phyloP scores from a whole-genome alignment of 2,113 vertebrate species.

The Phyllopteryx taeniolatus region DNA sequence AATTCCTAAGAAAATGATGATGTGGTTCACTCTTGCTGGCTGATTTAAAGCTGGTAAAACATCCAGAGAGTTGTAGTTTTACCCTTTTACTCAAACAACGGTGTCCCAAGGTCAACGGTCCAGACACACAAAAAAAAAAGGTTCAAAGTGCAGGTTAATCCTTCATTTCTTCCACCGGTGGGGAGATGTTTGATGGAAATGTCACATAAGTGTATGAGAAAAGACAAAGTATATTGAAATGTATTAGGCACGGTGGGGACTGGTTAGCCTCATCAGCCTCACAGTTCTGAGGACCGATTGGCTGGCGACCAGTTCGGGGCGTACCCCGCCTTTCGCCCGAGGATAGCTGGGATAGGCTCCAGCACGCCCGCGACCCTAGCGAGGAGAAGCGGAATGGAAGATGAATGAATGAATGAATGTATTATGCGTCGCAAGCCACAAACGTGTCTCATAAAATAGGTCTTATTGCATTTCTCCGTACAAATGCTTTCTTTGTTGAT shows the following conservation, averaged over 20 bases:
- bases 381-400: too few relatives aligned
- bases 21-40: slow-evolving; percentile 4
- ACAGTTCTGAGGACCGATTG: too few relatives aligned
- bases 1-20: slow-evolving; percentile 23
- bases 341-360: too few relatives aligned
- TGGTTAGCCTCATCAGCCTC: too few relatives aligned
- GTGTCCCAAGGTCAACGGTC: slow-evolving; percentile 56
- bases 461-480: not conserved
- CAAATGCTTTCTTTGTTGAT: not conserved
- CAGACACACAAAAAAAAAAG: slow-evolving; percentile 58
- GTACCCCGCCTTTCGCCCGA: too few relatives aligned
- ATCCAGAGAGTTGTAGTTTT: slow-evolving; percentile 47
- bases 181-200: slow-evolving; percentile 50
- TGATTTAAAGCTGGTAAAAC: slow-evolving; percentile 35
- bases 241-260: too few relatives aligned
- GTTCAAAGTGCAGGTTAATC: slow-evolving; percentile 63
- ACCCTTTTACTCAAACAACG: slow-evolving; percentile 58
- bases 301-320: too few relatives aligned
- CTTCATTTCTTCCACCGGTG: slow-evolving; percentile 37
- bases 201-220: slow-evolving; percentile 2
- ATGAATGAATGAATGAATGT: too few relatives aligned
- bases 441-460: not conserved
- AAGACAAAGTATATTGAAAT: too few relatives aligned
- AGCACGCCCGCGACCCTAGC: too few relatives aligned
- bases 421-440: slow-evolving; percentile 15